phyloP scores from a whole-genome alignment of 2,888 invertebrate species.

The Tetrapedia diversipes region DNA sequence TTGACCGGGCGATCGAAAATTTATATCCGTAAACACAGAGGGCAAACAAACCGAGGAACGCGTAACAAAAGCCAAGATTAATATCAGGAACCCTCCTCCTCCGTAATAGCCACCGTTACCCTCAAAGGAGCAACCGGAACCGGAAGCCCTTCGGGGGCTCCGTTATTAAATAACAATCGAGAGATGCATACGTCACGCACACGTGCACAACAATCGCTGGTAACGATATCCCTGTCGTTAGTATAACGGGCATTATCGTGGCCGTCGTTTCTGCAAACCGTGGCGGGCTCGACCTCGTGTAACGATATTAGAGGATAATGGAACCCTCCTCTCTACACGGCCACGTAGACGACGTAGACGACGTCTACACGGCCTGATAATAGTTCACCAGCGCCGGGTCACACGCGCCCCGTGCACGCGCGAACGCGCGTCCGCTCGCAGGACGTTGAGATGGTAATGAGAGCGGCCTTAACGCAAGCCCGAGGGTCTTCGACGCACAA shows the following conservation, averaged over 20 bases:
- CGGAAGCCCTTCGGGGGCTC: neutral
- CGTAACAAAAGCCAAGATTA: no score
- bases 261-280: constrained; percentile 54
- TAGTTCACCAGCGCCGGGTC: constrained; percentile 38
- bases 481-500: constrained; percentile 64
- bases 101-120: no score
- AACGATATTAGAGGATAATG: constrained; percentile 68
- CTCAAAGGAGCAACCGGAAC: neutral
- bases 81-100: no score
- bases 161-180: constrained; percentile 41
- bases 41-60: no score
- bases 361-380: constrained; percentile 64
- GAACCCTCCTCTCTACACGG: constrained; percentile 32
- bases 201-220: constrained; percentile 35
- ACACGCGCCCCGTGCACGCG: constrained; percentile 15
- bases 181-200: constrained; percentile 31
- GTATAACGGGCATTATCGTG: constrained; percentile 57
- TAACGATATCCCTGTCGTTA: constrained; percentile 62
- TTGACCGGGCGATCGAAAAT: no score
- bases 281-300: constrained; percentile 38
- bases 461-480: constrained; percentile 50
- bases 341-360: constrained; percentile 28
- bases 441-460: constrained; percentile 60
- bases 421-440: constrained; percentile 51
- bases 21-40: no score